Conservation (phyloP, 2,888 invertebrate species). For the Liposcelis brunnea region DNA sequence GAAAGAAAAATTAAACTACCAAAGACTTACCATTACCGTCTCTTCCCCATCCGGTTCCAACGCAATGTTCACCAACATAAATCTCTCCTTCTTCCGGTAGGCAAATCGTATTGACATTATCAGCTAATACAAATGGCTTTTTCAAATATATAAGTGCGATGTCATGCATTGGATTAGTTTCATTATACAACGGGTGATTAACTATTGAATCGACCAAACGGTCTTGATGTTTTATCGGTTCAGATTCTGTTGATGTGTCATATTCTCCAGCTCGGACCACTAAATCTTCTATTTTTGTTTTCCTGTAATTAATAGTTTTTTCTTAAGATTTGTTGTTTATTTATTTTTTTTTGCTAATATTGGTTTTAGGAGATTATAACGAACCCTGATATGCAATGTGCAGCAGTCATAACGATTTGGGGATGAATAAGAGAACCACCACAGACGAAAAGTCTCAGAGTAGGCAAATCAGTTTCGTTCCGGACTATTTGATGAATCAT, state of each 20-base stretch:
- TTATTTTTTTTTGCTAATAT: too few relatives aligned
- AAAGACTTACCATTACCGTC: conserved; percentile 40
- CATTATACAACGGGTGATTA: conserved; percentile 44
- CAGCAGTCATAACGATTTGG: conserved; percentile 55
- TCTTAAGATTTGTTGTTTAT: too few relatives aligned
- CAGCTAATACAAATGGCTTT: conserved; percentile 38
- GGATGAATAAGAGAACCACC: conserved; percentile 63
- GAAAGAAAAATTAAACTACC: too few relatives aligned
- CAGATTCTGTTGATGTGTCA: conserved; percentile 57
- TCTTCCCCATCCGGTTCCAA: conserved; percentile 62
- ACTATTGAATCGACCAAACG: conserved; percentile 37
- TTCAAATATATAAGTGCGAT: conserved; percentile 50
- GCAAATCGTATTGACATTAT: conserved; percentile 54
- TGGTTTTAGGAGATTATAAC: conserved; percentile 16
- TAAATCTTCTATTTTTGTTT: too few relatives aligned
- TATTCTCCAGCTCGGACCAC: conserved; percentile 59
- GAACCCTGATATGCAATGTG: conserved; percentile 46
- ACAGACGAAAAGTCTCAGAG: conserved; percentile 52
- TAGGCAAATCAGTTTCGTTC: conserved; percentile 33
- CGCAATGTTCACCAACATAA: conserved; percentile 36
- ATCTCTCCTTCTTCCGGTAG: conserved; percentile 36
- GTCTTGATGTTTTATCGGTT: conserved; percentile 53
- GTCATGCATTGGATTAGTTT: conserved; percentile 54
- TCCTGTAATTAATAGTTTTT: too few relatives aligned
- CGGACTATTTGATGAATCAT: conserved; percentile 34